These are phyloP conservation scores for Colinus virginianus DNA, from an alignment of 2,113 vertebrate species.

Conservation along the genomic window DNA sequence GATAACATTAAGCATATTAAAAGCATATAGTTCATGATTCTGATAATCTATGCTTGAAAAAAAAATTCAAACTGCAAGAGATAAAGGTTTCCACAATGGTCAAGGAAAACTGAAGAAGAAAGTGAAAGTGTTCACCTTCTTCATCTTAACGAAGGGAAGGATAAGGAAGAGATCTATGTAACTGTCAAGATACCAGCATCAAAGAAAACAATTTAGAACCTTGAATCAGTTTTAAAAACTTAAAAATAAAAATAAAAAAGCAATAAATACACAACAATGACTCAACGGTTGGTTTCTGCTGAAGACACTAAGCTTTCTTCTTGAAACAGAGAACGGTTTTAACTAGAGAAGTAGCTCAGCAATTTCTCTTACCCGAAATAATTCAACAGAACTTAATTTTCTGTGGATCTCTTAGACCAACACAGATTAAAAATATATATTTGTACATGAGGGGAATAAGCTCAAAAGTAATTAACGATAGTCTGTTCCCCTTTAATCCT, in stretches of 20 bases:
- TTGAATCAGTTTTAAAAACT: background rate
- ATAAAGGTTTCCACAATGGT: background rate
- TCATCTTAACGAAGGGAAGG: background rate
- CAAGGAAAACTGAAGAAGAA: background rate
- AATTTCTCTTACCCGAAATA: background rate
- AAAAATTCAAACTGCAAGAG: background rate
- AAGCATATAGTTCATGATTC: background rate
- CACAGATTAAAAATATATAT: background rate
- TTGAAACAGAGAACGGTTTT: background rate
- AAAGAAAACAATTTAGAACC: background rate
- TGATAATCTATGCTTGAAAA: background rate
- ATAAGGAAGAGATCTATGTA: background rate
- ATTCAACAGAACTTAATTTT: background rate
- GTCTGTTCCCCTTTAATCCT: slow-evolving; percentile 24
- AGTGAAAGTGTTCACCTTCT: background rate
- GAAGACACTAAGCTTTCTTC: background rate
- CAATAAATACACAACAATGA: fast-evolving
- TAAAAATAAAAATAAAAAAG: background rate
- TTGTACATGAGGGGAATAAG: background rate
- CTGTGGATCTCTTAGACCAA: background rate
- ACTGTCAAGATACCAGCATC: background rate
- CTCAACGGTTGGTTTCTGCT: fast-evolving
- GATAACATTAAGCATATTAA: background rate
- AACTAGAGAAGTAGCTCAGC: background rate
- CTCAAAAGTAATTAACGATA: slow-evolving; percentile 13